Percentiles rank a stretch among this genome's conserved stretches.
Conservation (phyloP, 2,888 invertebrate genomes). For the Hanleya hanleyi region DNA sequence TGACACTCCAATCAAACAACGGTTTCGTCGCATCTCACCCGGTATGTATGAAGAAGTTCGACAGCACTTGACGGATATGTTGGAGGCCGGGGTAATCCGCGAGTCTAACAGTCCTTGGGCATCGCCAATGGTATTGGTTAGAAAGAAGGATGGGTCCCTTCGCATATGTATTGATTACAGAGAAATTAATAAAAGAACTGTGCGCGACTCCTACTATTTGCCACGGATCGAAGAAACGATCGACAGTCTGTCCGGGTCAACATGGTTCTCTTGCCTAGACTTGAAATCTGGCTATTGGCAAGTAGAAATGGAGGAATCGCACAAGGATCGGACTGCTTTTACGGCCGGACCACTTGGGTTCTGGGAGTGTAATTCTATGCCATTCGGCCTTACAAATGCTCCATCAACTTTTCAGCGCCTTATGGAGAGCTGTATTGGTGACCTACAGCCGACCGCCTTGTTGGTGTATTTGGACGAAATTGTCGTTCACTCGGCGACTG, state of each 20-base stretch:
- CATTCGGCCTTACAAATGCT: background rate
- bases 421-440: background rate
- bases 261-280: too few species aligned
- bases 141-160: background rate
- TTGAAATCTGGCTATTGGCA: too few species aligned
- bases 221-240: background rate
- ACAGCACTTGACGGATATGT: background rate
- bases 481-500: too few species aligned
- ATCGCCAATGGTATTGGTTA: background rate
- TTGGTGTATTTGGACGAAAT: background rate
- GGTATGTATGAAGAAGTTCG: background rate
- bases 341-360: too few species aligned
- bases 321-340: too few species aligned
- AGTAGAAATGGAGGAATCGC: too few species aligned
- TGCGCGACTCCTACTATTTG: background rate
- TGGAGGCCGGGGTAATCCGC: background rate
- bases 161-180: too few species aligned
- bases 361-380: background rate
- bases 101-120: background rate
- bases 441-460: background rate
- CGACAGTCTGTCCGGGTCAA: too few species aligned
- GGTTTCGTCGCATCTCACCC: background rate
- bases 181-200: background rate
- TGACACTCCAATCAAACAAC: background rate
- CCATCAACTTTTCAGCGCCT: background rate